Evolutionary conservation across 2,113 vertebrate species (phyloP).

Genomic region (Leptodactylus fuscus): DNA sequence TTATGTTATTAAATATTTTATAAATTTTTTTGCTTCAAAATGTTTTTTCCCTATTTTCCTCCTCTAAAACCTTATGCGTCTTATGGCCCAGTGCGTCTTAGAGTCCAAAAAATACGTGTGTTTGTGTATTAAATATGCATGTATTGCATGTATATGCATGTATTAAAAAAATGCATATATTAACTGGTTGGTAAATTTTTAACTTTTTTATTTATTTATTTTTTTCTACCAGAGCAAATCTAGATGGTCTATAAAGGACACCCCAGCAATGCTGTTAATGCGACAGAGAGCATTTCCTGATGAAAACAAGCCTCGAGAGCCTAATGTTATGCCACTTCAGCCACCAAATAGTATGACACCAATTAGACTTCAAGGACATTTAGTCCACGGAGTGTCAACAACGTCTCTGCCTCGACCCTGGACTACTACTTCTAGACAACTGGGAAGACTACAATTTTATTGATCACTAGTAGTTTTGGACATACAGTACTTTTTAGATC

Average conservation of each 20-base stretch:
- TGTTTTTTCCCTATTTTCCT: too few species aligned
- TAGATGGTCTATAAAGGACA: slow-evolving; percentile 66
- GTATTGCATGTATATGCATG: too few species aligned
- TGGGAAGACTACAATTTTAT: slow-evolving; percentile 21
- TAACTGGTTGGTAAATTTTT: too few species aligned
- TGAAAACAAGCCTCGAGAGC: slow-evolving; percentile 18
- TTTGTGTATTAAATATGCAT: too few species aligned
- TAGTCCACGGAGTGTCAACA: slow-evolving; percentile 18
- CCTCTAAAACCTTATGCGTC: too few species aligned
- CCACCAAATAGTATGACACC: slow-evolving; percentile 26
- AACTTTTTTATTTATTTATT: background rate
- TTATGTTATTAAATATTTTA: too few species aligned
- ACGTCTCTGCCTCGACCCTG: slow-evolving; percentile 36
- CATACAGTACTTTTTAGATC: too few species aligned
- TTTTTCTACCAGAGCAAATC: slow-evolving; percentile 62
- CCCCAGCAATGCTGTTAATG: slow-evolving; percentile 79
- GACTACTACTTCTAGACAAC: slow-evolving; percentile 36
- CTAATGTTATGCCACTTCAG: slow-evolving; percentile 28
- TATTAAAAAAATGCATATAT: too few species aligned
- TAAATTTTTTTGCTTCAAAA: too few species aligned
- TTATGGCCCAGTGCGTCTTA: too few species aligned
- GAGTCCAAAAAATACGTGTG: too few species aligned
- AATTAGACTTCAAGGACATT: slow-evolving; percentile 61
- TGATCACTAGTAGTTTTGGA: background rate
- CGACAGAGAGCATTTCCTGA: slow-evolving; percentile 71